Evolutionary conservation across 2,888 invertebrate species (phyloP), one percentile per base, ranked within the genome.

Genomic region (Philaethria dido): DNA sequence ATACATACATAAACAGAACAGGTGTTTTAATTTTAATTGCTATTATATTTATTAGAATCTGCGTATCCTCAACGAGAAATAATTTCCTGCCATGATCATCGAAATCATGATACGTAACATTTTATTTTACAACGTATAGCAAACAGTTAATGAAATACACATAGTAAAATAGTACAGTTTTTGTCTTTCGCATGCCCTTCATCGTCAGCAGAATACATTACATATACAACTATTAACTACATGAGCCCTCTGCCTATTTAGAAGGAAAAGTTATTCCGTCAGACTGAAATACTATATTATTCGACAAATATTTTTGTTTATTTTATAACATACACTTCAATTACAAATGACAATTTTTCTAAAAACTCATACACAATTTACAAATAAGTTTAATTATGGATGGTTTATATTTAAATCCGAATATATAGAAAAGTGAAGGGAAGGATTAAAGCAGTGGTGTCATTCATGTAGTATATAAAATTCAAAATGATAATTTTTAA

Each of bases 51-150:
- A 59, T 57, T 59, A 39, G 45, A 22, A 22, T 62, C 13, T 63
- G 67, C 55, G 70, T 73, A 76, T 64, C 39, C 75, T 74, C 74
- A 77, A 76, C 75, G 77, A 79, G 77, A 79, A 80, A 78, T 77
- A 75, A 73, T 75, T 77, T 80, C 80, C 81, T 78, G 77, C 67
- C 70, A 69, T 54, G n/a, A n/a, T n/a, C n/a, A n/a, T n/a, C n/a
- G n/a, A n/a, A n/a, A n/a, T n/a, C n/a, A n/a, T n/a, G n/a, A n/a
- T n/a, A n/a, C n/a, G n/a, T n/a, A n/a, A n/a, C n/a, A n/a, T n/a
- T n/a, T n/a, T n/a, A n/a, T n/a, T n/a, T n/a, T n/a, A n/a, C n/a
- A n/a, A n/a, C n/a, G n/a, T n/a, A n/a, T n/a, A n/a, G n/a, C n/a
- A n/a, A n/a, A n/a, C n/a, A n/a, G n/a, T n/a, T n/a, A n/a, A n/a